These are phyloP conservation scores for Pandemis corylana DNA, from an alignment of 2,888 invertebrate species.

Conservation along the genomic window DNA sequence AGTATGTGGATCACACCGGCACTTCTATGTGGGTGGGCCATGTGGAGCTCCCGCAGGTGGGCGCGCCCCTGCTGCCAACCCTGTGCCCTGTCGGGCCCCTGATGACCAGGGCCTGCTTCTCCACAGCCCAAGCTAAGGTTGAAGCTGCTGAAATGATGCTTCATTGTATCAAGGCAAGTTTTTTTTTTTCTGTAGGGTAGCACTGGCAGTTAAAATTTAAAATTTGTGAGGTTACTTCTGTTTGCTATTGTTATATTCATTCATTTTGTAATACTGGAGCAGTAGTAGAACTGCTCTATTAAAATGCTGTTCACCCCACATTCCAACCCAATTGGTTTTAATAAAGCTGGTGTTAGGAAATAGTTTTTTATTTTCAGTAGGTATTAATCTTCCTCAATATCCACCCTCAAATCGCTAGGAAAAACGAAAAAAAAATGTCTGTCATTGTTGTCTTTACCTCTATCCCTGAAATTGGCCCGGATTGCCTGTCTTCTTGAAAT, in stretches of 20 bases:
- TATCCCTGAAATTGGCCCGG: too few species aligned
- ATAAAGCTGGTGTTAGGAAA: too few species aligned
- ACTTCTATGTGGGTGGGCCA: conserved; percentile 64
- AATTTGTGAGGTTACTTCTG: not conserved
- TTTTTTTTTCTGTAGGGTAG: not conserved
- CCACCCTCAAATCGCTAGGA: too few species aligned
- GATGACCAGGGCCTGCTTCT: conserved; percentile 58
- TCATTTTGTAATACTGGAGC: not conserved
- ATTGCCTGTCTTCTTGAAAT: too few species aligned
- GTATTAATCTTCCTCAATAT: too few species aligned
- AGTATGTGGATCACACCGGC: conserved; percentile 58
- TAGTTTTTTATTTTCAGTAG: too few species aligned
- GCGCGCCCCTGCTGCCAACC: conserved; percentile 57
- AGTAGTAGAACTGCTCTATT: too few species aligned
- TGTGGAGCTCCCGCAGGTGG: conserved; percentile 70
- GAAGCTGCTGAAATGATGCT: conserved; percentile 72
- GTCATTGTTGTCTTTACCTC: too few species aligned
- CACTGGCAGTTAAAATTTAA: not conserved
- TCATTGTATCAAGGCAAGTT: conserved; percentile 65
- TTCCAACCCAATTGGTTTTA: too few species aligned
- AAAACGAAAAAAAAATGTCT: too few species aligned
- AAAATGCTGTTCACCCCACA: too few species aligned
- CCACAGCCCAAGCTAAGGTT: conserved; percentile 65
- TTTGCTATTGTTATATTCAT: not conserved
- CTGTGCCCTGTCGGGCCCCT: conserved; percentile 67